These are phyloP conservation scores for Euwallacea similis DNA, from an alignment of 1,140 invertebrate genomes.

Conservation along the genomic window DNA sequence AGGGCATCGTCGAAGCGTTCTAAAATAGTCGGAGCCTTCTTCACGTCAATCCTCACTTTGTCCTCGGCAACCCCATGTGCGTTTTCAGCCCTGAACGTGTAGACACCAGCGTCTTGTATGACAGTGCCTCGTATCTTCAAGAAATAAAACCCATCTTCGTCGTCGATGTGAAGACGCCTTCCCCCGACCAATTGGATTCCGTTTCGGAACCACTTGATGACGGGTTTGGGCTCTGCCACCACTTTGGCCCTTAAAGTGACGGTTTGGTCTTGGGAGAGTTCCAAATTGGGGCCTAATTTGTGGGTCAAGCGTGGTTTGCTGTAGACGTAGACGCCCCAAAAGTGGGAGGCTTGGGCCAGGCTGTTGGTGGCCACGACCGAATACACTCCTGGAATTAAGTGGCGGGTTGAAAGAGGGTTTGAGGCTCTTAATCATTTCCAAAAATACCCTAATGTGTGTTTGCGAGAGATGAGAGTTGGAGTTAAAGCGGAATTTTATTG, in stretches of 20 bases:
- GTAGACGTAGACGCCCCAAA: slow-evolving; percentile 34
- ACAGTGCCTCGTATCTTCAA: slow-evolving; percentile 22
- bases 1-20: slow-evolving; percentile 27
- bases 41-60: slow-evolving; percentile 26
- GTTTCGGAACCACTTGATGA: slow-evolving; percentile 27
- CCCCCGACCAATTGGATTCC: slow-evolving; percentile 7
- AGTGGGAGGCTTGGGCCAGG: slow-evolving; percentile 28
- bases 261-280: slow-evolving; percentile 25
- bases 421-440: too few relatives aligned
- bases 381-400: slow-evolving; percentile 18
- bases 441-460: too few relatives aligned
- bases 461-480: too few relatives aligned
- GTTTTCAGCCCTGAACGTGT: slow-evolving; percentile 30
- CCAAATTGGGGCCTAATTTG: slow-evolving; percentile 15
- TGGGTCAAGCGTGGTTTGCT: slow-evolving; percentile 22
- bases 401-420: too few relatives aligned
- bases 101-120: slow-evolving; percentile 29
- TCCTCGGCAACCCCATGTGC: slow-evolving; percentile 24
- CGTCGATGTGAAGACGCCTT: slow-evolving; percentile 19
- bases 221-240: slow-evolving; percentile 19
- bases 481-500: too few relatives aligned
- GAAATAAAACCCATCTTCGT: slow-evolving; percentile 25
- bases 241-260: slow-evolving; percentile 24
- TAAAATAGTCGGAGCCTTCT: slow-evolving; percentile 30
- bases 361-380: slow-evolving; percentile 26